Evolutionary conservation across 2,113 vertebrate species (phyloP), one percentile per base, ranked within the genome.

Genomic region (Alectura lathami): DNA sequence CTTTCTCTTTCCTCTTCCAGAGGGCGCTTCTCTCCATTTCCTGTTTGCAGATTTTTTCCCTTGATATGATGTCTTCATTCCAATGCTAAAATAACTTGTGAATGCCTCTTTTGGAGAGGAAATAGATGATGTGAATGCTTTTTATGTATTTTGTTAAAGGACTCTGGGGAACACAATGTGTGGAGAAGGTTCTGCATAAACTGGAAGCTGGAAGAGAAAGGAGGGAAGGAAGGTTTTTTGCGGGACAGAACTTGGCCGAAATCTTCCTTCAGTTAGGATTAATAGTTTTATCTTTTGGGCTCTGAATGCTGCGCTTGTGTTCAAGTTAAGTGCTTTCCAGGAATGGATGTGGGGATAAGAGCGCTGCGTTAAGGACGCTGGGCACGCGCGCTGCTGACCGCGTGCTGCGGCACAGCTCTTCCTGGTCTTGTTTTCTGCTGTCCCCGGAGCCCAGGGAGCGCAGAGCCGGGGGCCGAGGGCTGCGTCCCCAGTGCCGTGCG

Each of bases 291-390:
- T 93, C 86, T 92, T 68, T 75, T 30, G 56, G 72, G 30, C 83
- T 84, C 68, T 88, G 85, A 88, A 67, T 93, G 51, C 66, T 68
- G 54, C 56, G 66, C 94, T 96, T 96, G 91, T 95, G 88, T 91
- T 93, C 60, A 92, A 86, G 95, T 92, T 1, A 68, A 84, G 60
- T 13, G 27, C 48, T 60, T 96, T 91, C 69, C 91, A 95, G 94
- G 87, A 95, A 91, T 96, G 91, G 87, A 85, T 40, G 27, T 73
- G 57, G 36, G 51, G 50, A 91, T 56, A 53, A 60, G 74, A 70
- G 9, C 40, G 7, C 56, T 78, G 30, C 77, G 15, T 67, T 14
- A 17, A 5, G 27, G 45, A 6, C 0, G 0, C 6, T 56, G 30
- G 40, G 29, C 47, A 5, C 6, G 43, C 22, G 3, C 0, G 3